Percentiles rank a stretch among this genome's conserved stretches.
phyloP scores from a whole-genome alignment of 2,888 invertebrate genomes.

The Polia nebulosa region DNA sequence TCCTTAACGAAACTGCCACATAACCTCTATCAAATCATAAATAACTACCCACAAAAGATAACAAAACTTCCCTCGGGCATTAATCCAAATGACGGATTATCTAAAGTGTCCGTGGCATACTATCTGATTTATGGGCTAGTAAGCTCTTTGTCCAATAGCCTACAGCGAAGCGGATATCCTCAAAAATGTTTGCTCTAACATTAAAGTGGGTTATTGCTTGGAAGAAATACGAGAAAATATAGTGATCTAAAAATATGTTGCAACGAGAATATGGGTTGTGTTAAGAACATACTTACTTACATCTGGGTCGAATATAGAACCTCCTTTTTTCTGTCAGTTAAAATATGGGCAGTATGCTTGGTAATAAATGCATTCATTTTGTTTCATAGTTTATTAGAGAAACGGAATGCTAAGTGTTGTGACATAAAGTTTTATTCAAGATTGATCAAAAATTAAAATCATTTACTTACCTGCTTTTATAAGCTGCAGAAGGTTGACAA shows the following conservation, averaged over 20 bases:
- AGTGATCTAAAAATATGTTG: constrained; percentile 1
- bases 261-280: not conserved
- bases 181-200: constrained; percentile 57
- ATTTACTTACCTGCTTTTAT: too few relatives aligned
- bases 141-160: constrained; percentile 57
- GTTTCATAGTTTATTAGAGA: too few relatives aligned
- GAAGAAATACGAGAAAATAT: constrained; percentile 21
- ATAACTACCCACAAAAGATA: constrained; percentile 57
- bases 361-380: too few relatives aligned
- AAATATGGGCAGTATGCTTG: too few relatives aligned
- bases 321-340: too few relatives aligned
- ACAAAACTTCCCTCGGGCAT: constrained; percentile 54
- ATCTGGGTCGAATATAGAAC: not conserved
- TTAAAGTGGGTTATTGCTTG: constrained; percentile 36
- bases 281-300: not conserved
- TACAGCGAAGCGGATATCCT: constrained; percentile 37
- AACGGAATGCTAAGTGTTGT: too few relatives aligned
- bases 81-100: constrained; percentile 67
- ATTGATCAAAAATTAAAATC: too few relatives aligned
- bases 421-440: too few relatives aligned
- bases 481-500: too few relatives aligned
- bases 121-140: constrained; percentile 62
- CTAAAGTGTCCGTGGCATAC: constrained; percentile 60
- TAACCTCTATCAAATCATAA: constrained; percentile 40
- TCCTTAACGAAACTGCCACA: constrained; percentile 1